Percentiles rank a stretch among this genome's conserved stretches.
Conservation (phyloP, 2,888 invertebrate genomes). For the Ormyrus thymus region DNA sequence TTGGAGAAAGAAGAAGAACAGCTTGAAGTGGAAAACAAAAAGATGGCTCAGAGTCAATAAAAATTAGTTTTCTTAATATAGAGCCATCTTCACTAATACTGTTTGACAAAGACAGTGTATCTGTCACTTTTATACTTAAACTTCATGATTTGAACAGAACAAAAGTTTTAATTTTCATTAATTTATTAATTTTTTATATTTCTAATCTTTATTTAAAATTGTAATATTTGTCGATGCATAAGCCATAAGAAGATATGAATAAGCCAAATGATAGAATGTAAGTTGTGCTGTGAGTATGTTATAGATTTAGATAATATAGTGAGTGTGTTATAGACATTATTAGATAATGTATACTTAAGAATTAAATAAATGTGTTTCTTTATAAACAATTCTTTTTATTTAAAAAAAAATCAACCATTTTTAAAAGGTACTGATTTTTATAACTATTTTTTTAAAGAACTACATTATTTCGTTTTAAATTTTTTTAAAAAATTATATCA, state of each 20-base stretch:
- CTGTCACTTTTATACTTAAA: conserved; percentile 3
- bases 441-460: too few relatives aligned
- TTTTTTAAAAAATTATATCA: too few relatives aligned
- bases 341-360: conserved; percentile 10
- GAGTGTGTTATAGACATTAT: neutral
- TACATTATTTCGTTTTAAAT: too few relatives aligned
- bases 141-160: neutral
- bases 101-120: conserved; percentile 12
- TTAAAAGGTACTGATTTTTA: too few relatives aligned
- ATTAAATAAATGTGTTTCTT: conserved; percentile 28
- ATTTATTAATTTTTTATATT: neutral
- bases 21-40: conserved; percentile 20
- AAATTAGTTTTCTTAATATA: neutral
- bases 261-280: conserved; percentile 16
- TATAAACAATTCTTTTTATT: neutral
- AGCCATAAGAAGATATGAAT: neutral
- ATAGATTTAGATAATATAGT: conserved; percentile 31
- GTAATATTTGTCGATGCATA: conserved; percentile 24
- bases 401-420: neutral
- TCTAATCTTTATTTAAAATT: neutral
- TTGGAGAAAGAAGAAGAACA: conserved; percentile 72
- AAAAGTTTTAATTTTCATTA: conserved; percentile 12
- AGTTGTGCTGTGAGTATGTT: conserved; percentile 12
- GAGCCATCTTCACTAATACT: neutral
- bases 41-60: conserved; percentile 47